Evolutionary conservation across 2,888 invertebrate genomes (phyloP).

Genomic region (Coelinius sp.): DNA sequence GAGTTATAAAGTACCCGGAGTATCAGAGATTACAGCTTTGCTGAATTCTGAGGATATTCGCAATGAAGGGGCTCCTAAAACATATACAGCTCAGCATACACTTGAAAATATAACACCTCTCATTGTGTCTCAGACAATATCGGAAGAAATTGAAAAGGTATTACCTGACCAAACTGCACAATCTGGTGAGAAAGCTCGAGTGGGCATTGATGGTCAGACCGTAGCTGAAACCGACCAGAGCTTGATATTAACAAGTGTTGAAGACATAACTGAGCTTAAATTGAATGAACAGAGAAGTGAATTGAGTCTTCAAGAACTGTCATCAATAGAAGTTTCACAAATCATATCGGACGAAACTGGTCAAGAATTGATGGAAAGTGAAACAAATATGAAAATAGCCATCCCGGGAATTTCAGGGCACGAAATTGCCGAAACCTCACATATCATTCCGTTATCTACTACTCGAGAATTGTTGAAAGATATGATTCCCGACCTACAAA

Average conservation of each 20-base stretch:
- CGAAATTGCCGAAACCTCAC: slow-evolving; percentile 50
- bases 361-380: slow-evolving; percentile 42
- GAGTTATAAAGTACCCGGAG: slow-evolving; percentile 64
- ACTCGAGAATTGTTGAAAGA: slow-evolving; percentile 45
- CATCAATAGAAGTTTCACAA: slow-evolving; percentile 54
- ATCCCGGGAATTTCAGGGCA: slow-evolving; percentile 59
- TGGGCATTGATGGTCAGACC: slow-evolving; percentile 62
- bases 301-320: slow-evolving; percentile 54
- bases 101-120: slow-evolving; percentile 43
- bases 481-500: slow-evolving; percentile 29
- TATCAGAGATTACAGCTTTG: slow-evolving; percentile 56
- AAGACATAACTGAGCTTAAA: slow-evolving; percentile 54
- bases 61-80: slow-evolving; percentile 33
- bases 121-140: slow-evolving; percentile 45
- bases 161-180: slow-evolving; percentile 44
- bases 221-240: slow-evolving; percentile 69
- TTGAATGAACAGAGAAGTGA: slow-evolving; percentile 58
- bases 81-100: slow-evolving; percentile 37
- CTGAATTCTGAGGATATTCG: slow-evolving; percentile 43
- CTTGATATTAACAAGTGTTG: slow-evolving; percentile 53
- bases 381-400: slow-evolving; percentile 63
- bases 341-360: slow-evolving; percentile 53
- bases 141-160: slow-evolving; percentile 50
- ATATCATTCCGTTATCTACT: slow-evolving; percentile 42
- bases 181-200: slow-evolving; percentile 54